Percentiles rank a stretch among this genome's conserved stretches.
Conservation (phyloP, 37 sponge, comb jelly and placozoan species). For the Dysidea cf. avara region DNA sequence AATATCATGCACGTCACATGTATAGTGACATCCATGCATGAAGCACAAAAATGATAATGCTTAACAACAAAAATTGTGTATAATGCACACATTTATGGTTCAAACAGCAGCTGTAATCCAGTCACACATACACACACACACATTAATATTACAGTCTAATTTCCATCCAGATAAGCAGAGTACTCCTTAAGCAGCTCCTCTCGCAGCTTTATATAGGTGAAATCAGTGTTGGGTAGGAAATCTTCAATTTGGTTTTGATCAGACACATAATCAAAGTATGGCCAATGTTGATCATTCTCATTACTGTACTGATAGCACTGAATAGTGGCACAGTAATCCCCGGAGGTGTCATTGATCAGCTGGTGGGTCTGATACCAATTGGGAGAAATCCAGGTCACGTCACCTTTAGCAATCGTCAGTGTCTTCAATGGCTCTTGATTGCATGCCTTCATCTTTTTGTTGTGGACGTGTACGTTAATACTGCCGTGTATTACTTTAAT, state of each 20-base stretch:
- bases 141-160: too few species aligned
- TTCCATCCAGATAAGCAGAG: neutral
- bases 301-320: slow-evolving; percentile 65
- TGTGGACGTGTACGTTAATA: slow-evolving; percentile 48
- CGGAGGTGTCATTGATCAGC: slow-evolving; percentile 44
- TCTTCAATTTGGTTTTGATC: slow-evolving; percentile 34
- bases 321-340: slow-evolving; percentile 48
- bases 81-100: too few species aligned
- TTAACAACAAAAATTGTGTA: too few species aligned
- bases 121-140: too few species aligned
- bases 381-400: slow-evolving; percentile 69
- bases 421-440: slow-evolving; percentile 10
- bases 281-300: slow-evolving; percentile 43
- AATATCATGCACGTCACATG: too few species aligned
- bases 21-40: too few species aligned
- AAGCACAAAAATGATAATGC: too few species aligned
- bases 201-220: slow-evolving; percentile 24
- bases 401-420: slow-evolving; percentile 40
- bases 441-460: slow-evolving; percentile 33
- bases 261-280: slow-evolving; percentile 51
- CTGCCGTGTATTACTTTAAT: slow-evolving; percentile 62
- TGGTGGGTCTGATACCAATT: slow-evolving; percentile 80
- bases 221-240: slow-evolving; percentile 53
- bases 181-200: slow-evolving; percentile 38
- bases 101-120: too few species aligned